Evolutionary conservation across 2,113 vertebrate genomes (phyloP).

Genomic region (Archocentrus centrarchus): DNA sequence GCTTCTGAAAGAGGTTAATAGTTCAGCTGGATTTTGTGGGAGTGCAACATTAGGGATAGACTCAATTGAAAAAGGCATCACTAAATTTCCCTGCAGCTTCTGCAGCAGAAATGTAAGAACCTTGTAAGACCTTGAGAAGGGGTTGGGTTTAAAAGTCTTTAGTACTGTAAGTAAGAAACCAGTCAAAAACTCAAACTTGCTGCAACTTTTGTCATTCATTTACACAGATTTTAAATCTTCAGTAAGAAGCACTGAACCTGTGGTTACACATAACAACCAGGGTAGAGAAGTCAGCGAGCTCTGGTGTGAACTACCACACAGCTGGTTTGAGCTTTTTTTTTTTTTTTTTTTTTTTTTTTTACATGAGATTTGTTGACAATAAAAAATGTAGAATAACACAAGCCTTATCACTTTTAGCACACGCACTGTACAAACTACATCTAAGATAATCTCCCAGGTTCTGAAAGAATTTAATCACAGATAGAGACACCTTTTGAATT

Average conservation of each 20-base stretch:
- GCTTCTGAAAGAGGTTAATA: constrained; percentile 9
- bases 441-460: constrained; percentile 23
- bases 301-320: background rate
- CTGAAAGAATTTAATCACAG: constrained; percentile 28
- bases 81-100: constrained; percentile 4
- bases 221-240: background rate
- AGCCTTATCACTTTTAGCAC: constrained; percentile 25
- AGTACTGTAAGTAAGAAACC: background rate
- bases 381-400: constrained; percentile 5
- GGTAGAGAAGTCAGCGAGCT: background rate
- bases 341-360: constrained; percentile 5
- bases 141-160: background rate
- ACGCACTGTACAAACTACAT: constrained; percentile 8
- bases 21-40: constrained; percentile 4
- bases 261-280: background rate
- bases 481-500: constrained; percentile 20
- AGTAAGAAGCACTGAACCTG: background rate
- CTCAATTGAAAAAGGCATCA: background rate
- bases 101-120: background rate
- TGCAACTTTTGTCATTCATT: background rate
- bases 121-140: background rate
- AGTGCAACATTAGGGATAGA: background rate
- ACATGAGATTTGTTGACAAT: background rate
- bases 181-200: background rate
- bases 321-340: background rate